Evolutionary conservation across 2,888 invertebrate genomes (phyloP).

Genomic region (Aspidiotus destructor): DNA sequence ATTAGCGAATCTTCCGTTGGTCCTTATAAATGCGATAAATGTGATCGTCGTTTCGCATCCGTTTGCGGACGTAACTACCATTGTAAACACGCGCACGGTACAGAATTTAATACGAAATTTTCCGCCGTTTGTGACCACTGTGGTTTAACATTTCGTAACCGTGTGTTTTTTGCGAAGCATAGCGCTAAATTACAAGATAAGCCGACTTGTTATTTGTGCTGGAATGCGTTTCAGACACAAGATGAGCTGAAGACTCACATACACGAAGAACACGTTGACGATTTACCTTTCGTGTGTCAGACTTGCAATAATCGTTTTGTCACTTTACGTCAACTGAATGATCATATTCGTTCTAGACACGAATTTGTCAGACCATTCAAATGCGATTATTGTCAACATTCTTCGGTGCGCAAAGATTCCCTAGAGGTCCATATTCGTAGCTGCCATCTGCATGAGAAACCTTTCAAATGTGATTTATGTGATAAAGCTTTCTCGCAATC

Average conservation of each 20-base stretch:
- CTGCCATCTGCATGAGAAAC: conserved; percentile 16
- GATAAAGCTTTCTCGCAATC: conserved; percentile 42
- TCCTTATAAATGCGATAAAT: conserved; percentile 19
- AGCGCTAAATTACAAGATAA: conserved; percentile 12
- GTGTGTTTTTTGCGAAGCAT: conserved; percentile 23
- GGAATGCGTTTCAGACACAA: conserved; percentile 11
- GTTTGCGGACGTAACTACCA: conserved; percentile 25
- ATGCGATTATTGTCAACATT: conserved; percentile 18
- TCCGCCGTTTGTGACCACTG: conserved; percentile 20
- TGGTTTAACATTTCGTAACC: conserved; percentile 18
- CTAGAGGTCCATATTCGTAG: conserved; percentile 22
- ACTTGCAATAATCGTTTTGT: conserved; percentile 15
- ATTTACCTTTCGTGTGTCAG: conserved; percentile 23
- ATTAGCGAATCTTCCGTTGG: conserved; percentile 27
- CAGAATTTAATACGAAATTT: conserved; percentile 14
- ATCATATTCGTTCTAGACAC: conserved; percentile 17
- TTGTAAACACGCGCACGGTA: conserved; percentile 9
- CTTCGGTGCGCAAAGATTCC: conserved; percentile 22
- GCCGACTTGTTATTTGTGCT: conserved; percentile 25
- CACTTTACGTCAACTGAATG: conserved; percentile 12
- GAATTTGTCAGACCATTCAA: conserved; percentile 20
- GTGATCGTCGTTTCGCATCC: conserved; percentile 20
- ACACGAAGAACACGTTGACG: conserved; percentile 12
- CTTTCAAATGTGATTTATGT: conserved; percentile 18
- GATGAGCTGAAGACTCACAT: conserved; percentile 17